Evolutionary conservation across 2,113 vertebrate species (phyloP).

Genomic region (Triplophysa rosa): DNA sequence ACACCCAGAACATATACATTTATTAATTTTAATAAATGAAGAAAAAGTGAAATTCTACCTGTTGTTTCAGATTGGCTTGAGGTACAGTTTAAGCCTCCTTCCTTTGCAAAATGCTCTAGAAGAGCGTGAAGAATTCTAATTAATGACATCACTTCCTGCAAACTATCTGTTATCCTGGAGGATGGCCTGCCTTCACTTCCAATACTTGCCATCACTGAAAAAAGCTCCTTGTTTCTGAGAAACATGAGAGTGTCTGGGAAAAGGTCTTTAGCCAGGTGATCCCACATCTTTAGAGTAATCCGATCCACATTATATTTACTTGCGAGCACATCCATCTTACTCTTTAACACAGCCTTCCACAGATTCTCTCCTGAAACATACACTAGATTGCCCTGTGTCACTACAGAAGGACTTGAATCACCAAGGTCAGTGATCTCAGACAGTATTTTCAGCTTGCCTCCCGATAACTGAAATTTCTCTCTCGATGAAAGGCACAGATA

Average conservation of each 20-base stretch:
- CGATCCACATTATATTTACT: slow-evolving; percentile 64
- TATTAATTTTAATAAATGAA: not conserved
- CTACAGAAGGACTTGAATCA: slow-evolving; percentile 72
- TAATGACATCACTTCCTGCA: slow-evolving; percentile 77
- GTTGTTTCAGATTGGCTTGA: slow-evolving; percentile 25
- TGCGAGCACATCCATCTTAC: slow-evolving; percentile 66
- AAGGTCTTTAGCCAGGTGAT: slow-evolving; percentile 70
- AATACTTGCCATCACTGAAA: slow-evolving; percentile 60
- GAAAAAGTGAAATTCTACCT: slow-evolving; percentile 50
- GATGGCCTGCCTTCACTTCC: slow-evolving; percentile 34
- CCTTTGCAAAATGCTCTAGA: slow-evolving; percentile 64
- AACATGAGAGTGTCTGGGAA: slow-evolving; percentile 72
- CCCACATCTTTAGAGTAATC: slow-evolving; percentile 69
- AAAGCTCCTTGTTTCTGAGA: slow-evolving; percentile 61
- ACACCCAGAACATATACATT: not conserved
- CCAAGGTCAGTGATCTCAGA: slow-evolving; percentile 75
- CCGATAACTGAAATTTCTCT: slow-evolving; percentile 66
- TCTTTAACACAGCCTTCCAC: slow-evolving; percentile 77
- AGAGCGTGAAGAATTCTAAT: slow-evolving; percentile 74
- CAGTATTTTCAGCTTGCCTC: slow-evolving; percentile 68
- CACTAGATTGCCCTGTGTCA: slow-evolving; percentile 73
- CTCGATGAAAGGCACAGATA: slow-evolving; percentile 74
- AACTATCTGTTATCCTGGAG: slow-evolving; percentile 57
- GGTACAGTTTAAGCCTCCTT: slow-evolving; percentile 29
- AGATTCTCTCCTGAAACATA: slow-evolving; percentile 72